Evolutionary conservation across 1,140 invertebrate genomes (phyloP), one percentile per base, ranked within the genome.

Genomic region (Anadara kagoshimensis): DNA sequence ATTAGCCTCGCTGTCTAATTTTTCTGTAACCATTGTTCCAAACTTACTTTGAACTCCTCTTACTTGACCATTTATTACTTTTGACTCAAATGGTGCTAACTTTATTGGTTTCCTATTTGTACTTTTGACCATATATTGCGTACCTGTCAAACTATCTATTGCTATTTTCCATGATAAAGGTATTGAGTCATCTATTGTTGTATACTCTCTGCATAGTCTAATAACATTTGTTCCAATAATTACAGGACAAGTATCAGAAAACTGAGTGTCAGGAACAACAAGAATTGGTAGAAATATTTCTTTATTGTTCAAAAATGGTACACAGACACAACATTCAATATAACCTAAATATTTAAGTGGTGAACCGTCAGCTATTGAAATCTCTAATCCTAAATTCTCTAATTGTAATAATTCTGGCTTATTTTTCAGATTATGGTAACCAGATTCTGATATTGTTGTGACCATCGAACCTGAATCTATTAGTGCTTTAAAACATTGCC

Each of bases 151-250:
- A 20, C 10, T 16, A 20, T 10, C 36, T 36, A 61, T 18, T 22
- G 44, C 61, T 3, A 63, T 36, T 16, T 63, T 47, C 43, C 61
- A 63, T 7, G 18, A 18, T 22, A 8, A 18, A 20, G 61, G 61
- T 36, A 63, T 10, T 22, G 14, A 47, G 41, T 24, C 43, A n/a
- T n/a, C n/a, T n/a, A n/a, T n/a, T 14, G 20, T 14, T 26, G 20
- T 29, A 45, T 47, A 12, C 7, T 7, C n/a, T 20, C n/a, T 10
- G 24, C 20, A 57, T 26, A 57, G 29, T 11, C 29, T 57, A 20
- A 57, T 11, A 24, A 63, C 61, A 63, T 63, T 63, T 1, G 61
- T 63, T 20, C 61, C 61, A 14, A 63, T 47, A 18, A 63, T 18
- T 5, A 47, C n/a, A 10, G 61, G 61, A 41, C 24, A 24, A n/a